Percentiles rank a stretch among this genome's conserved stretches.
These are phyloP conservation scores for Aplysina aerophoba DNA, from an alignment of 37 sponge, comb jelly and placozoan species.

Conservation along the genomic window DNA sequence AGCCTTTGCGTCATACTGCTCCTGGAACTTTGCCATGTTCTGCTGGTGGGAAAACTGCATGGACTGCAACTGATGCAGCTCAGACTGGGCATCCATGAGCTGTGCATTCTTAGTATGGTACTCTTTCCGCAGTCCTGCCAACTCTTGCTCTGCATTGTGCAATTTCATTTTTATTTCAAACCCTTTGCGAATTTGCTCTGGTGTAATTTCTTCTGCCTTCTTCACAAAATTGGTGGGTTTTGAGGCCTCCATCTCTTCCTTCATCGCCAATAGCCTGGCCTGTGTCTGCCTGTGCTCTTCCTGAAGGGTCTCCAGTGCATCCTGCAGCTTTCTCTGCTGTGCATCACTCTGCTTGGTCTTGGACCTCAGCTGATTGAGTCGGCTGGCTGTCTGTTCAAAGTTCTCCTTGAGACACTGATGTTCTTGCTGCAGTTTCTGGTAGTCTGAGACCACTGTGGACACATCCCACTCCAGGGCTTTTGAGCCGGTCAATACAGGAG, in stretches of 20 bases:
- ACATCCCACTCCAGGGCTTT: neutral
- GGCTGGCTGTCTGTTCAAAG: neutral
- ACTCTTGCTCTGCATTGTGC: neutral
- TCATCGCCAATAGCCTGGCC: neutral
- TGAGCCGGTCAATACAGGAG: neutral
- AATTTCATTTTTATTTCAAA: slow-evolving; percentile 5
- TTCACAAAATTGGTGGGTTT: no score
- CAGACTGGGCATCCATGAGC: no score
- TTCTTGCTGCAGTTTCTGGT: slow-evolving; percentile 9
- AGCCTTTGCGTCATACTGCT: no score
- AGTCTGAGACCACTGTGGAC: neutral
- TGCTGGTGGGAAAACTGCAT: no score
- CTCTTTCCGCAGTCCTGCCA: neutral
- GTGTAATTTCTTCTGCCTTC: neutral
- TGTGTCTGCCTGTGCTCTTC: neutral
- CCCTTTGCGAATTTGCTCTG: slow-evolving; percentile 1
- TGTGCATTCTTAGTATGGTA: slow-evolving; percentile 21
- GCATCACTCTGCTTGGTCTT: neutral
- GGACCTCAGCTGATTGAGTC: neutral
- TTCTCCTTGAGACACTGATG: slow-evolving; percentile 14
- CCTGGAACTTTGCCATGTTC: no score
- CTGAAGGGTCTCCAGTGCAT: neutral
- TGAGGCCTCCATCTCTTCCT: neutral
- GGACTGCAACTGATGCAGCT: no score
- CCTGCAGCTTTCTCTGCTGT: neutral